Evolutionary conservation across 2,888 invertebrate genomes (phyloP), one percentile per base, ranked within the genome.

Genomic region (Pasiphila rectangulata): DNA sequence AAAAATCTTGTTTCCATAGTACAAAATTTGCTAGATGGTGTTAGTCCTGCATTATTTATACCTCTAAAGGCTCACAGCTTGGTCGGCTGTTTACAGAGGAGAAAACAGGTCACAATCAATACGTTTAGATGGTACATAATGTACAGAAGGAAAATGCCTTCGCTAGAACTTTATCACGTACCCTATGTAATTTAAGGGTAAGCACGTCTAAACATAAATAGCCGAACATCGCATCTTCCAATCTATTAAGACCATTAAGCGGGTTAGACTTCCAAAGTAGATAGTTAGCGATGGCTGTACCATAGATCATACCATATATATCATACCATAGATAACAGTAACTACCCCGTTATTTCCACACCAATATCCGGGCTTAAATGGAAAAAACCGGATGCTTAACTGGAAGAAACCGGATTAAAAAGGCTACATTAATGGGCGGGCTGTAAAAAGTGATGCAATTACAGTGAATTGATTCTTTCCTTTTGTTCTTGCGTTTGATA

Each of bases 361-460:
- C 68, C 75, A 81, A 83, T 85, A 84, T 83, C 83, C 80, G 80
- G 78, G 63, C 59, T 69, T 63, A 69, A 67, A 68, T 73, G 74
- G 75, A 72, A 80, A 82, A 81, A 80, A 79, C 63, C 67, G 77
- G 77, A 81, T 83, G n/a, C n/a, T n/a, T 63, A 69, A 67, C 68
- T 73, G 74, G 75, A 72, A 80, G 82, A 81, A 80, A 79, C 63
- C 67, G 77, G 77, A 81, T 83, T 82, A 82, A 82, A 80, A 78
- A 77, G 78, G 79, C 74, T 76, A 72, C 75, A 72, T 78, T 84
- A 83, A 84, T 80, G 77, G 80, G 63, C 59, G 61, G 58, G 59
- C 62, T 53, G 78, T 79, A 82, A 83, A 79, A 81, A 80, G 80
- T 82, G 83, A 79, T 76, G 78, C 79, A 79, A 83, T 85, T 84